Conservation (phyloP, 92 coral and sea anemone genomes). For the Galaxea fascicularis region DNA sequence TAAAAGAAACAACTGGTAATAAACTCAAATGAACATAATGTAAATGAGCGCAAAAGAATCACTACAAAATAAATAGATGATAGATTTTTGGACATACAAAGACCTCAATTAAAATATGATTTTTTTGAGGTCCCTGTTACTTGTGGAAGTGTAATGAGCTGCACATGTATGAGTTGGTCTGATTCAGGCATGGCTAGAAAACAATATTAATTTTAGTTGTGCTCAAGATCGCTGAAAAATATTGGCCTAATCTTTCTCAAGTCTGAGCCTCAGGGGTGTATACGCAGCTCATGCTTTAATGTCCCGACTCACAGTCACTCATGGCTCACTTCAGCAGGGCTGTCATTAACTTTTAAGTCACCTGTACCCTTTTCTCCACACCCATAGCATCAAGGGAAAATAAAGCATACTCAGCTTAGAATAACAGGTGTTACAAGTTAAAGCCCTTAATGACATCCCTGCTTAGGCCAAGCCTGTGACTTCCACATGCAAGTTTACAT, state of each 20-base stretch:
- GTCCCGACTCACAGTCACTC: slow-evolving; percentile 3
- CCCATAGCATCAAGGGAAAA: slow-evolving; percentile 6
- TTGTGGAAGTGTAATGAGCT: slow-evolving; percentile 3
- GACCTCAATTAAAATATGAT: slow-evolving; percentile 12
- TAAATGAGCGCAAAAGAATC: slow-evolving; percentile 8
- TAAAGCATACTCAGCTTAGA: slow-evolving; percentile 4
- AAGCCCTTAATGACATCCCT: background rate
- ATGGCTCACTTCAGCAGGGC: slow-evolving; percentile 20
- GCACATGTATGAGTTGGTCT: slow-evolving; percentile 14
- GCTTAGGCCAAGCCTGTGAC: slow-evolving; percentile 9
- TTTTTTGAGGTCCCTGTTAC: slow-evolving; percentile 17
- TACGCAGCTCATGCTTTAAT: no score
- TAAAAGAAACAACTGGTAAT: slow-evolving; percentile 2
- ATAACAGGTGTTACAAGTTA: background rate
- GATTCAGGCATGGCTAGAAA: background rate
- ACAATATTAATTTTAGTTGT: slow-evolving; percentile 21
- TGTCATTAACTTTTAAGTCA: background rate
- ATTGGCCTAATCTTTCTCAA: no score
- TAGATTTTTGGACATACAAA: background rate
- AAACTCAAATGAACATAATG: slow-evolving; percentile 18
- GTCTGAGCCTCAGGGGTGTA: no score
- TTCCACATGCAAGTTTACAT: slow-evolving; percentile 8
- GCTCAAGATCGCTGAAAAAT: no score
- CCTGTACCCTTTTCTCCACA: slow-evolving; percentile 1
- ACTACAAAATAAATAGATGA: background rate